Base-by-base conservation (phyloP, 2,113 vertebrate genomes). In the Cephalopterus ornatus region DNA sequence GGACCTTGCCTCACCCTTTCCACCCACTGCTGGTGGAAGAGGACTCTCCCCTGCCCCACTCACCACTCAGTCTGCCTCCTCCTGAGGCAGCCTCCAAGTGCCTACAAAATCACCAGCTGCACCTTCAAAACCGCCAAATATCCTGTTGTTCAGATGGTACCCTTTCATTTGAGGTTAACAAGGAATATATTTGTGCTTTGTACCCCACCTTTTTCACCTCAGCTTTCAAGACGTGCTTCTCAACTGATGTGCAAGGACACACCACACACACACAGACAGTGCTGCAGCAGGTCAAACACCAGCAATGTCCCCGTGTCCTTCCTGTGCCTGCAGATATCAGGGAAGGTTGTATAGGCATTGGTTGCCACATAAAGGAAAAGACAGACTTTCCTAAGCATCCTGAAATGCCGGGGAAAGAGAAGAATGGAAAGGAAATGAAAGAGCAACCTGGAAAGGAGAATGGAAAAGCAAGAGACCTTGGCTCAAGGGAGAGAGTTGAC, bases 201-300 rank as follows among this genome's bases (percentile, higher is more conserved):
- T 14, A 19, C 3, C 6, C 37, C 47, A 28, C 4, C 42, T 37
- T 55, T 67, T 65, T 46, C 49, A 47, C 12, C 35, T 11, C 46
- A 85, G 0, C 30, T 71, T 52, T 62, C 63, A 74, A 75, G 73
- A 62, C 0, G 1, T 46, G n/a, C 24, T 47, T 71, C 74, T 59
- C 32, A 55, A 30, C 39, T 16, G n/a, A 28, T n/a, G 26, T 8
- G 24, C 4, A 5, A 66, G 33, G 63, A 71, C 72, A 63, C 23
- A 24, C 6, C 26, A 24, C 0, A 2, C 8, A 14, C 28, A 11
- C 0, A 0, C 5, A 53, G 59, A 6, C 44, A 62, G 0, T 0
- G 0, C 39, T 44, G 65, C 65, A 52, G 70, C 7, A 8, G 49
- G 49, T 33, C n/a, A 28, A 50, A 76, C 46, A 39, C 37, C 66